Percentiles rank a stretch among this genome's conserved stretches.
phyloP scores from a whole-genome alignment of 2,113 vertebrate species.

The Cottus gobio region DNA sequence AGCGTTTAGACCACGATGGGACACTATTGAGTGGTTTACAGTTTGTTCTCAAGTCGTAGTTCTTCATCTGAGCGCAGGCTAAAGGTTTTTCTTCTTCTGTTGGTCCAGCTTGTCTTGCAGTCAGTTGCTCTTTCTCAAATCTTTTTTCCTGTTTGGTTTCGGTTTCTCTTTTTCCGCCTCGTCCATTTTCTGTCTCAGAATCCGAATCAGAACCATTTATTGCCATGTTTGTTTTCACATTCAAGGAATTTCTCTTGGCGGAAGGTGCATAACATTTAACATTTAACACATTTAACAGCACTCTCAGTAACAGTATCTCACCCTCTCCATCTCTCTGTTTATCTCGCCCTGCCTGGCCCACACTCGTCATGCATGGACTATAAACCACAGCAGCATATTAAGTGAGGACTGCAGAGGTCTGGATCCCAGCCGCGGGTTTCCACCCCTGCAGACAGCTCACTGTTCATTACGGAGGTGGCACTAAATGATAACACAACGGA shows the following conservation, averaged over 20 bases:
- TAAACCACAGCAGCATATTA: slow-evolving; percentile 61
- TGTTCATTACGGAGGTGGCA: slow-evolving; percentile 39
- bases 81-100: background rate
- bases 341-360: slow-evolving; percentile 35
- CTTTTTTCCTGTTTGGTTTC: background rate
- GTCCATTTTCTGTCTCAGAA: too few relatives aligned
- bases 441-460: slow-evolving; percentile 8
- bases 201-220: too few relatives aligned
- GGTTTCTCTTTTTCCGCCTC: background rate
- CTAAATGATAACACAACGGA: slow-evolving; percentile 42
- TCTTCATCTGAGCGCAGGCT: background rate
- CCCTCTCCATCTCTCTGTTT: slow-evolving; percentile 4
- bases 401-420: slow-evolving; percentile 34
- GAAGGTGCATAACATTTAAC: too few relatives aligned
- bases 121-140: background rate
- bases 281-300: too few relatives aligned
- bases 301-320: too few relatives aligned
- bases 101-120: background rate
- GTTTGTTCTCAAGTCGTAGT: background rate
- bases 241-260: too few relatives aligned
- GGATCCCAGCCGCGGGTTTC: slow-evolving; percentile 8
- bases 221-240: too few relatives aligned
- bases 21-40: background rate
- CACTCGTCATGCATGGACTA: slow-evolving; percentile 61
- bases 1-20: background rate